Evolutionary conservation across 2,113 vertebrate species (phyloP).

Genomic region (Oenanthe melanoleuca): DNA sequence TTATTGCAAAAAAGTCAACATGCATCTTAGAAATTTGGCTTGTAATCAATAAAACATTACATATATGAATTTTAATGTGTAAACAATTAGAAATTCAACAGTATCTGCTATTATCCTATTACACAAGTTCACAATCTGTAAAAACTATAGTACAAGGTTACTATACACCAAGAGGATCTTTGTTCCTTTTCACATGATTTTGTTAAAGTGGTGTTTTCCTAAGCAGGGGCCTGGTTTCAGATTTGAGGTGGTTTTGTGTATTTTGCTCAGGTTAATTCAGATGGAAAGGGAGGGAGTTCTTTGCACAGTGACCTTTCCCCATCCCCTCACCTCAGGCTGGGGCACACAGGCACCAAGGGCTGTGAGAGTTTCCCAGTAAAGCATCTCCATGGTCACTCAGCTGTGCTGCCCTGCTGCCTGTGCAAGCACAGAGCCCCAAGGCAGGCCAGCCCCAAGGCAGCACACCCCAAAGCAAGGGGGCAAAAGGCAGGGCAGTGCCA

Average conservation of each 20-base stretch:
- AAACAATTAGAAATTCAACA: slow-evolving; percentile 99
- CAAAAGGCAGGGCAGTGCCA: not conserved
- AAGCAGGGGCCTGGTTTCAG: slow-evolving; percentile 11
- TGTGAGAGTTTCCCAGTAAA: not conserved
- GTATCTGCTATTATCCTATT: slow-evolving; percentile 88
- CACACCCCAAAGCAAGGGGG: not conserved
- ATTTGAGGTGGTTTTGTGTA: not conserved
- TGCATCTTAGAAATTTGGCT: slow-evolving; percentile 98
- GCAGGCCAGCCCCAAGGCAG: not conserved
- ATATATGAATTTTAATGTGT: slow-evolving; percentile 98
- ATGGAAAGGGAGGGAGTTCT: not conserved
- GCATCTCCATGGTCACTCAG: not conserved
- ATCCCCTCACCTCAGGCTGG: not conserved
- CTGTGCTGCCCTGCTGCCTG: not conserved
- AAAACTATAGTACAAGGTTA: slow-evolving; percentile 89
- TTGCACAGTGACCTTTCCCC: not conserved
- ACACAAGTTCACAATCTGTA: slow-evolving; percentile 90
- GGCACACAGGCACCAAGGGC: not conserved
- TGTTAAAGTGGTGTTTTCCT: slow-evolving; percentile 10
- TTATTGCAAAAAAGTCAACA: slow-evolving; percentile 99
- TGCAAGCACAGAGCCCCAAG: not conserved
- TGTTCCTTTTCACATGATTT: slow-evolving; percentile 83
- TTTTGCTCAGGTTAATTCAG: not conserved
- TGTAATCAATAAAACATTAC: slow-evolving; percentile 98
- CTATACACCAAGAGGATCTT: slow-evolving; percentile 80